Base-by-base conservation (phyloP, 53 echinoderm and acorn worm species). In the Actinopyga echinites region DNA sequence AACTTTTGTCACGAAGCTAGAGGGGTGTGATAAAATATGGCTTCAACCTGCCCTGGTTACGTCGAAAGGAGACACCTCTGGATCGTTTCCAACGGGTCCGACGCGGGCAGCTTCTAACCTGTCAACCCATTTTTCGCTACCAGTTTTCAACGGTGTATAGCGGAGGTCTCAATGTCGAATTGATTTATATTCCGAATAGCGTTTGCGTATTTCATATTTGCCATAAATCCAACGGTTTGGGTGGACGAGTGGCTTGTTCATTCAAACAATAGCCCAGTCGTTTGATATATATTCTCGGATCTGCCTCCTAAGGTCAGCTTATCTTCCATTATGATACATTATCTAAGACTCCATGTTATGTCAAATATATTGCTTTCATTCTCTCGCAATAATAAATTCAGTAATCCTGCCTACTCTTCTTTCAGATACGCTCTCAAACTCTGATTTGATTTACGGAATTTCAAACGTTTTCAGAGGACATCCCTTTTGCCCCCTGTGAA, bases 121-220 rank as follows among this genome's bases (percentile, higher is more conserved):
- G 49, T 49, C 49, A 49, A 49, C 49, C 49, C 49, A 49, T 49
- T 49, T 49, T 49, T 49, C 49, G 49, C 49, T 49, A 49, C 49
- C 49, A 49, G 49, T 49, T 49, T 49, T 49, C 49, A 17, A 17
- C 17, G 4, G 17, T 15, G 17, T 49, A 17, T 15, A 49, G 49
- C 13, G 49, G 49, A 49, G 49, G 49, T 49, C 49, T 13, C 49
- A 49, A 49, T 49, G 49, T 49, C 49, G 49, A 49, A 49, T 49
- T 49, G 49, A 49, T 49, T 49, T 49, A 49, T 49, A 3, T 0
- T 15, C 0, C 49, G 49, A 49, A 2, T 49, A 17, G 49, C 49
- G 49, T 68, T 68, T 68, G 15, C 37, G 68, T 68, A 68, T 68
- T 68, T 33, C 68, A 68, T 68, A 68, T 68, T 68, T 68, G 68